Conservation (phyloP, 2,797 vertebrate species). For the Channallabes apus region DNA sequence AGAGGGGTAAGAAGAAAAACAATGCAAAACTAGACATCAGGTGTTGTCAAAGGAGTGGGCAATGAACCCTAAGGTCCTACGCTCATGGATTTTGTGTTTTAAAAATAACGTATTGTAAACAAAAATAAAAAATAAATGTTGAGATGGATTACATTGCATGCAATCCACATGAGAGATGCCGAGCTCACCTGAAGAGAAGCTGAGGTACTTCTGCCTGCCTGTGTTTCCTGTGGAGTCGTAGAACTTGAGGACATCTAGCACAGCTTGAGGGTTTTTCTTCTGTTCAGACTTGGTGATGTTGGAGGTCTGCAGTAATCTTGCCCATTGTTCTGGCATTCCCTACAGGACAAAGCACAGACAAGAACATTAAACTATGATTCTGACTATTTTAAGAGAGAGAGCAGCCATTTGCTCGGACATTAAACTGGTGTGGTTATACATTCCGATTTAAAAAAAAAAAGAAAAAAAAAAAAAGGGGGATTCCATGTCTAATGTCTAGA, state of each 20-base stretch:
- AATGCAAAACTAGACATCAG: not conserved
- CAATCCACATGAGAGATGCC: not conserved
- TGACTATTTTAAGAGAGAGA: not conserved
- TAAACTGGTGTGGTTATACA: not conserved
- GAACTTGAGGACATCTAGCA: conserved; percentile 95
- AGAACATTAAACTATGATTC: not conserved
- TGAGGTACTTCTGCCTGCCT: conserved; percentile 97
- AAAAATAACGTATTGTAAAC: not conserved
- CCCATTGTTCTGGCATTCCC: conserved; percentile 99
- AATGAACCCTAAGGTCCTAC: not conserved
- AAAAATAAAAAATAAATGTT: not conserved
- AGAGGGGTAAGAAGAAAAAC: not conserved
- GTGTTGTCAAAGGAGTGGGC: not conserved
- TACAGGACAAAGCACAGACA: conserved; percentile 55
- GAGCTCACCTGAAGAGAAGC: conserved; percentile 90
- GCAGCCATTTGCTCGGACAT: not conserved
- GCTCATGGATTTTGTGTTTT: too few relatives aligned
- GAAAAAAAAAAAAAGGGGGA: not conserved
- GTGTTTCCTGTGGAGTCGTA: conserved; percentile 92
- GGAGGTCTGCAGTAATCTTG: conserved; percentile 93
- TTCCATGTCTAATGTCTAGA: not conserved
- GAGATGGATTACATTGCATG: not conserved
- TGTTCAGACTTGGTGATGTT: conserved; percentile 98
- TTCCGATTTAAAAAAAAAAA: not conserved
- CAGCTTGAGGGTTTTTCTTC: conserved; percentile 98